A percentile compares a stretch with the other conserved stretches of the same genome.
phyloP scores from a whole-genome alignment of 2,888 invertebrate genomes.

The Xylota sylvarum region DNA sequence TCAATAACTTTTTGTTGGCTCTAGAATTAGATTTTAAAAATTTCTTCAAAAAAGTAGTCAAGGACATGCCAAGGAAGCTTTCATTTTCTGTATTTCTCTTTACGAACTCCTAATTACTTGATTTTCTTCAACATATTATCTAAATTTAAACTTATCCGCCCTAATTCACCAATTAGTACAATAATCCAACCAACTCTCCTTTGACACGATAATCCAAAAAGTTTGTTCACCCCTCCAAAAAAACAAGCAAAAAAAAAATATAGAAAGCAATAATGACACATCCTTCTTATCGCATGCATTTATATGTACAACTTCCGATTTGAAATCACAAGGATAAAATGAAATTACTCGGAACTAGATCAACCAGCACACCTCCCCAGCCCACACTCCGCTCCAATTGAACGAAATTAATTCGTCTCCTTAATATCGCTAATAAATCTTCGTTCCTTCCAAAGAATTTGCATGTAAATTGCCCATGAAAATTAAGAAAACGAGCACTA shows the following conservation, averaged over 20 bases:
- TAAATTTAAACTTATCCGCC: neutral
- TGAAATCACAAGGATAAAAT: slow-evolving; percentile 40
- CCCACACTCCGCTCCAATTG: slow-evolving; percentile 54
- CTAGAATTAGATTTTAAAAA: too few relatives aligned
- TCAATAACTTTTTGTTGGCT: too few relatives aligned
- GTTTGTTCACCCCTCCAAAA: neutral
- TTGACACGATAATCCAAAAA: slow-evolving; percentile 1
- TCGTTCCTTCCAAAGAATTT: slow-evolving; percentile 69
- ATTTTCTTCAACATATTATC: neutral
- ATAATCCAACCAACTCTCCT: neutral
- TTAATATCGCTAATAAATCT: slow-evolving; percentile 72
- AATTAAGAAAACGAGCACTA: slow-evolving; percentile 67
- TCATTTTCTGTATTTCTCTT: too few relatives aligned
- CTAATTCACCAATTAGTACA: neutral
- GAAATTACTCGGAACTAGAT: slow-evolving; percentile 45
- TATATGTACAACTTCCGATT: slow-evolving; percentile 22
- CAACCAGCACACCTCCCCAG: slow-evolving; percentile 14
- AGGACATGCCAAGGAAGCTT: too few relatives aligned
- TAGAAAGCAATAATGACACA: neutral
- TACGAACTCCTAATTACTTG: too few relatives aligned
- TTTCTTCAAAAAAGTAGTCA: too few relatives aligned
- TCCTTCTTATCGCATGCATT: neutral
- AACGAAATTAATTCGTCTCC: slow-evolving; percentile 72
- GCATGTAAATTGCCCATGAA: slow-evolving; percentile 76
- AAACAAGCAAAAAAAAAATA: too few relatives aligned